Evolutionary conservation across 2,888 invertebrate genomes (phyloP).

Genomic region (Archips xylosteana): DNA sequence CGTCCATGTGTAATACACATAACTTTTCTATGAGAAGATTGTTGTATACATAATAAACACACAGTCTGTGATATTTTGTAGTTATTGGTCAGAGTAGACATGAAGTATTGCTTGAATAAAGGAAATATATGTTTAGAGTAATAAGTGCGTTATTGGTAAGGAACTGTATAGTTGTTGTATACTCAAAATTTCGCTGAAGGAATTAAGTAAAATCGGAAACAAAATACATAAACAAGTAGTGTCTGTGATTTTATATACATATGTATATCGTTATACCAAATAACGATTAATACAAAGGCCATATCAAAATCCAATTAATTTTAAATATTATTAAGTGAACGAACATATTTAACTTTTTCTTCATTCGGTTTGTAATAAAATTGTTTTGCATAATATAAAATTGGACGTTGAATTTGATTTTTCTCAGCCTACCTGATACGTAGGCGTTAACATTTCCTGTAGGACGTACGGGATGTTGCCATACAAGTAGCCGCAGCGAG

Average conservation of each 20-base stretch:
- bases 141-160: conserved; percentile 81
- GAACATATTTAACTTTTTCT: conserved; percentile 54
- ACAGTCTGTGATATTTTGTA: conserved; percentile 86
- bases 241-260: conserved; percentile 78
- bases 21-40: conserved; percentile 83
- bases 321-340: conserved; percentile 71
- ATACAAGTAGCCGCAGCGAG: conserved; percentile 30
- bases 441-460: conserved; percentile 15
- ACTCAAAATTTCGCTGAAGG: conserved; percentile 70
- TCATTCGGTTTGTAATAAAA: conserved; percentile 58
- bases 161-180: conserved; percentile 76
- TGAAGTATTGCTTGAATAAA: conserved; percentile 83
- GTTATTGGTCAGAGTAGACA: conserved; percentile 83
- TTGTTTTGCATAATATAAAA: conserved; percentile 55
- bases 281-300: conserved; percentile 79
- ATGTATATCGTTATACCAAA: conserved; percentile 76
- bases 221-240: conserved; percentile 66
- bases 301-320: conserved; percentile 81
- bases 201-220: conserved; percentile 63
- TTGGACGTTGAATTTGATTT: conserved; percentile 24
- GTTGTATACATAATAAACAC: conserved; percentile 84
- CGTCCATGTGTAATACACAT: conserved; percentile 85
- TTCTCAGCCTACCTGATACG: conserved; percentile 23
- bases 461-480: background rate
- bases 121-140: conserved; percentile 79